Conservation (phyloP, 2,113 vertebrate genomes). For the Ranitomeya variabilis region DNA sequence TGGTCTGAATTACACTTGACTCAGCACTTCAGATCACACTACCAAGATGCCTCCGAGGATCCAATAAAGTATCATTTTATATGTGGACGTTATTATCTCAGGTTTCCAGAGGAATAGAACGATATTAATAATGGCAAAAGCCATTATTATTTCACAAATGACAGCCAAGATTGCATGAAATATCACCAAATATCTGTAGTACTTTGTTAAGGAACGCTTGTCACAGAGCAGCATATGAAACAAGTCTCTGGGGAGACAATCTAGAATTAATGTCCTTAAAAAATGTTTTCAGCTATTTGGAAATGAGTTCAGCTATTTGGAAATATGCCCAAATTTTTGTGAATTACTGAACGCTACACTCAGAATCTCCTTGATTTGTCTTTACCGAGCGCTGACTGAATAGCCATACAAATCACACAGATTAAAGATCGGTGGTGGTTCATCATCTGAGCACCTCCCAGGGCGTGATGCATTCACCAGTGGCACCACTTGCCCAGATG, state of each 20-base stretch:
- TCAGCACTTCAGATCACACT: slow-evolving; percentile 45
- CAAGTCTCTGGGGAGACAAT: background rate
- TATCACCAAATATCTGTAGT: background rate
- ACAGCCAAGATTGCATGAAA: slow-evolving; percentile 8
- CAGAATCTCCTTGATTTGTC: too few species aligned
- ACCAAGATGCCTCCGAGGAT: slow-evolving; percentile 46
- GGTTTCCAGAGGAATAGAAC: slow-evolving; percentile 19
- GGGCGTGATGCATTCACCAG: background rate
- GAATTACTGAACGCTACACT: background rate
- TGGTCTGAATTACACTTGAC: slow-evolving; percentile 30
- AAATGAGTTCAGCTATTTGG: background rate
- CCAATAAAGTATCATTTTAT: slow-evolving; percentile 52
- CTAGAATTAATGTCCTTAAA: background rate
- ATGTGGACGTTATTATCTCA: slow-evolving; percentile 32
- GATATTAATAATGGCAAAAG: background rate
- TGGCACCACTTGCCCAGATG: background rate
- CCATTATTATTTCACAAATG: slow-evolving; percentile 13
- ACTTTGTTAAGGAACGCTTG: background rate
- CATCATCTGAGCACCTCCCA: background rate
- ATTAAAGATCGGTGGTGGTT: too few species aligned
- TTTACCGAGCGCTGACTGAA: too few species aligned
- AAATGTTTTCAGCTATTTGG: background rate
- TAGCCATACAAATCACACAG: too few species aligned
- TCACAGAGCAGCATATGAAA: background rate
- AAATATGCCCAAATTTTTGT: background rate